Conservation (phyloP, 2,888 invertebrate genomes). For the Pherbina coryleti region DNA sequence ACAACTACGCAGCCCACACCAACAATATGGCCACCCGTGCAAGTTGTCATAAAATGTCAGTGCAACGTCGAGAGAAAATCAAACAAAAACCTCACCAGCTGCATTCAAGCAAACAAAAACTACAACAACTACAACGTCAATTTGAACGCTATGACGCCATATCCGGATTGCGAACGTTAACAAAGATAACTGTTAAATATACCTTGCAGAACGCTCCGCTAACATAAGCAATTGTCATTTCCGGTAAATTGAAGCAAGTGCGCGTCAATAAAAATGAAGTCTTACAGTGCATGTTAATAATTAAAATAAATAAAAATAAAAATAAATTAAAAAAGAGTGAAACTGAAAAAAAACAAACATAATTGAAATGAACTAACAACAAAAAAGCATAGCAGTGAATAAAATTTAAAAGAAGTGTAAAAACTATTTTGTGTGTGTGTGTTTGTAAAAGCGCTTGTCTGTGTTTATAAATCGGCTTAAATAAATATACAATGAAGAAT, state of each 20-base stretch:
- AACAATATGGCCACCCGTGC: conserved; percentile 7
- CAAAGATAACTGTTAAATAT: conserved; percentile 3
- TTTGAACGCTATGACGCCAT: background rate
- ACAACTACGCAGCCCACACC: background rate
- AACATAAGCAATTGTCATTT: no score
- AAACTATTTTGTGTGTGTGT: background rate
- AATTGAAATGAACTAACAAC: background rate
- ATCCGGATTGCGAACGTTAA: background rate
- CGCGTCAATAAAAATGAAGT: background rate
- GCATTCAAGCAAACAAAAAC: background rate
- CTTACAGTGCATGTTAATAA: conserved; percentile 4
- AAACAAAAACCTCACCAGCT: background rate
- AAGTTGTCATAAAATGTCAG: background rate
- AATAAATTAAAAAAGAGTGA: background rate
- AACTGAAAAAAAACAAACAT: background rate
- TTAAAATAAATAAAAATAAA: background rate
- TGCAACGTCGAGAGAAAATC: background rate
- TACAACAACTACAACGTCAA: background rate
- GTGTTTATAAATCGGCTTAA: background rate
- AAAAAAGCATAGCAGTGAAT: background rate
- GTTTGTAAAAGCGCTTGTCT: background rate
- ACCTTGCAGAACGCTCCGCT: background rate
- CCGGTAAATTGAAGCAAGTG: background rate
- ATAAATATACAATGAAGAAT: background rate
- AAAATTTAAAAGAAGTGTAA: background rate